Conservation (phyloP, 2,113 vertebrate genomes). For the Engystomops pustulosus region DNA sequence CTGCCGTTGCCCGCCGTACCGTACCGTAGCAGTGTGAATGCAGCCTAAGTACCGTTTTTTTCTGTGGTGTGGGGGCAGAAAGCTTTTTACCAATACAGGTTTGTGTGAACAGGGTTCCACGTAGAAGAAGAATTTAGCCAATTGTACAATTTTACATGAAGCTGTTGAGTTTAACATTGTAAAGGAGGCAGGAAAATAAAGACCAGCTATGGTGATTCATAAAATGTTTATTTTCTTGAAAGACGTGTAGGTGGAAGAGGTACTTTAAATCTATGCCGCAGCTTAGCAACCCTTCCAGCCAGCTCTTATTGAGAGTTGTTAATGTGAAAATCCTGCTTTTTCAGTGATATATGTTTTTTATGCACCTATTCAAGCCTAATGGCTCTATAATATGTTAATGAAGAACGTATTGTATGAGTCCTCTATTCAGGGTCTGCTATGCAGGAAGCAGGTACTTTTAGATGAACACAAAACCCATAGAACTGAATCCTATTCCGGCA, state of each 20-base stretch:
- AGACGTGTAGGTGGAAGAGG: constrained; percentile 35
- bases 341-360: not conserved
- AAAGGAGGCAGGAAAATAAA: not conserved
- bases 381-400: not conserved
- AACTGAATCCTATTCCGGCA: no score
- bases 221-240: constrained; percentile 48
- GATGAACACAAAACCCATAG: no score
- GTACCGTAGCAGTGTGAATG: no score
- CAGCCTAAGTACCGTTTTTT: not conserved
- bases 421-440: no score
- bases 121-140: not conserved
- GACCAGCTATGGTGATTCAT: constrained; percentile 36
- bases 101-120: not conserved
- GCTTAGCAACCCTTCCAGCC: constrained; percentile 52
- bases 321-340: constrained; percentile 17
- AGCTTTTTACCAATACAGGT: not conserved
- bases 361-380: not conserved
- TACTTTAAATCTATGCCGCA: constrained; percentile 31
- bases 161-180: not conserved
- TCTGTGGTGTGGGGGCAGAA: no score
- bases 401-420: not conserved
- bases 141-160: not conserved
- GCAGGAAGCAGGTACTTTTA: no score
- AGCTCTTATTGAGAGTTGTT: constrained; percentile 42
- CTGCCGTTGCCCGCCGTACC: no score